Base-by-base conservation (phyloP, 2,888 invertebrate genomes). In the Nezara viridula region DNA sequence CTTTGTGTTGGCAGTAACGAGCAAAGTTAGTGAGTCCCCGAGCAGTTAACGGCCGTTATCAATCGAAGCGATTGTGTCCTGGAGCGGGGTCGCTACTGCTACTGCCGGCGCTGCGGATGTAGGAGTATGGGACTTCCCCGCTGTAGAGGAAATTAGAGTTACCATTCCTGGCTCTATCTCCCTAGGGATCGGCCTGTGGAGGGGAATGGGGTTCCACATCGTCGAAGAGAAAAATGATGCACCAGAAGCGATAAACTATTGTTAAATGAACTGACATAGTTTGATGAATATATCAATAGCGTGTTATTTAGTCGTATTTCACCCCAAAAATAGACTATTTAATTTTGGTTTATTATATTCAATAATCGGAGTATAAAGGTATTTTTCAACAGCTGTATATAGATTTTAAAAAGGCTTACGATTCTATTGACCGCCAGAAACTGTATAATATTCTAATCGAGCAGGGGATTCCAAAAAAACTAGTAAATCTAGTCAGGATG, bases 1-100 rank as follows among this genome's bases (percentile, higher is more conserved):
- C 81, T n/a, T 81, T 81, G 81, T 81, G 81, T 0, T n/a, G 40
- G 40, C 44, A 6, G n/a, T 81, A 81, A 81, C 81, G 81, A 81
- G 81, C 44, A 81, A 81, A 81, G 81, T 81, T 81, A 81, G 81
- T 47, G 32, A 50, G 32, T 47, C 5, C 5, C 10, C n/a, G n/a
- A n/a, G n/a, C n/a, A n/a, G n/a, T n/a, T 16, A 66, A 14, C 66
- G 66, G 6, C 16, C 32, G 16, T 73, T 73, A 73, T 37, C 66
- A 73, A 73, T 73, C 32, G 32, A 6, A 37, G 66, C 66, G 32
- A 73, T 73, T 73, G 66, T 37, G n/a, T n/a, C n/a, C n/a, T n/a
- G n/a, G n/a, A n/a, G 37, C 14, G 4, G 10, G 55, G 27, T 6
- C 37, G n/a, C n/a, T 40, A 6, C 40, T 77, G 4, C 14, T 21